Percentiles rank a stretch among this genome's conserved stretches.
These are phyloP conservation scores for Apis laboriosa DNA, from an alignment of 1,140 invertebrate species.

Conservation along the genomic window DNA sequence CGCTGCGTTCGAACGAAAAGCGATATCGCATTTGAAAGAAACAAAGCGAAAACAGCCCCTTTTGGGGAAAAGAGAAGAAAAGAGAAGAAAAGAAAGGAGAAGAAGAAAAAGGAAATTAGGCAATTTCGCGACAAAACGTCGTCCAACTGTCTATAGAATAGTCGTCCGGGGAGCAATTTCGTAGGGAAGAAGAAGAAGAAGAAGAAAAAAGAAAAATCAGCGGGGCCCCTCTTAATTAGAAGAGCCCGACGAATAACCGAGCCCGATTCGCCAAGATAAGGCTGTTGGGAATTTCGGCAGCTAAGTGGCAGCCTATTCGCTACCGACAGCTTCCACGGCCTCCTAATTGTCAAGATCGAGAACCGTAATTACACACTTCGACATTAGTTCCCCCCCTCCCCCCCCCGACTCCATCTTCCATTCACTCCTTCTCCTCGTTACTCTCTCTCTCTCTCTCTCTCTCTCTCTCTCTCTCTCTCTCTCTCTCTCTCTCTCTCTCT, in stretches of 20 bases:
- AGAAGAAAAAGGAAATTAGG: background rate
- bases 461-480: background rate
- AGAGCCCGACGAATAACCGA: slow-evolving; percentile 75
- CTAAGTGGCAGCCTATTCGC: slow-evolving; percentile 74
- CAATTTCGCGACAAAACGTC: slow-evolving; percentile 17
- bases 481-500: background rate
- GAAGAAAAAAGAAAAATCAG: slow-evolving; percentile 30
- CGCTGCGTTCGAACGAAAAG: background rate
- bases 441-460: background rate
- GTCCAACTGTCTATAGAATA: slow-evolving; percentile 17
- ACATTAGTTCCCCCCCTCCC: slow-evolving; percentile 46
- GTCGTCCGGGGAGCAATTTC: slow-evolving; percentile 29
- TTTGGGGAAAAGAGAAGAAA: background rate
- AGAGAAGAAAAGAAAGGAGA: background rate
- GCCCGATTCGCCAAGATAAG: slow-evolving; percentile 75
- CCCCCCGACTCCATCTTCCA: background rate
- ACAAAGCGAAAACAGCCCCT: background rate
- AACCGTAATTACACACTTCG: slow-evolving; percentile 70
- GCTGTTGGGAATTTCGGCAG: slow-evolving; percentile 66
- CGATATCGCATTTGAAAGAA: background rate
- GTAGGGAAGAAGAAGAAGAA: background rate
- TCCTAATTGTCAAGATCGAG: slow-evolving; percentile 79
- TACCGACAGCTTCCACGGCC: slow-evolving; percentile 68
- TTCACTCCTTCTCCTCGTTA: background rate
- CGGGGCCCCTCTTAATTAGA: slow-evolving; percentile 73